Evolutionary conservation across 2,888 invertebrate species (phyloP).

Genomic region (Caenorhabditis angaria): DNA sequence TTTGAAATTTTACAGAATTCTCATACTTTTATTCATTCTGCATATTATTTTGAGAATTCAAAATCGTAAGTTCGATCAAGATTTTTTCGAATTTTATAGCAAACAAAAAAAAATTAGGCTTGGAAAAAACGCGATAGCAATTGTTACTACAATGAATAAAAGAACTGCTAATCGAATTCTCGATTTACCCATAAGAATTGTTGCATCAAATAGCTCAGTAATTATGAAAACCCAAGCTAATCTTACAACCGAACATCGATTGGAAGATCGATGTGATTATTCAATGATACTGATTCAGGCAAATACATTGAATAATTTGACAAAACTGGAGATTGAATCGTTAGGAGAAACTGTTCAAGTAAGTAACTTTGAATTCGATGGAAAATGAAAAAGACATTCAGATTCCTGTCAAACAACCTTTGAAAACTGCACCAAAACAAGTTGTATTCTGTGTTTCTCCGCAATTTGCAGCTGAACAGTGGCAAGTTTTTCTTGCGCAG

Average conservation of each 20-base stretch:
- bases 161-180: conserved; percentile 4
- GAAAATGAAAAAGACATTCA: background rate
- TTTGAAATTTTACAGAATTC: background rate
- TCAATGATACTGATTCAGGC: conserved; percentile 20
- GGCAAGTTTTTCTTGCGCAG: conserved; percentile 3
- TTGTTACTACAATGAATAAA: conserved; percentile 20
- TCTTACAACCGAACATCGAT: conserved; percentile 22
- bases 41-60: conserved; percentile 23
- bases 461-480: conserved; percentile 23
- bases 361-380: background rate
- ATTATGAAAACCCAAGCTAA: background rate
- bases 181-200: background rate
- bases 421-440: conserved; percentile 6
- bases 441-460: conserved; percentile 16
- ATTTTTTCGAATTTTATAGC: too few species aligned
- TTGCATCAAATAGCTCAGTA: conserved; percentile 3
- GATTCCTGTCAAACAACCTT: conserved; percentile 4
- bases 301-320: conserved; percentile 18
- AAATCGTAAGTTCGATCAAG: conserved; percentile 22
- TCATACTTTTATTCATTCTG: conserved; percentile 22
- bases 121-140: conserved; percentile 19
- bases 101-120: too few species aligned
- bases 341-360: conserved; percentile 21
- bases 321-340: conserved; percentile 28
- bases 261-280: conserved; percentile 28